Conservation (phyloP, 2,113 vertebrate genomes). For the Hyperopisus bebe region DNA sequence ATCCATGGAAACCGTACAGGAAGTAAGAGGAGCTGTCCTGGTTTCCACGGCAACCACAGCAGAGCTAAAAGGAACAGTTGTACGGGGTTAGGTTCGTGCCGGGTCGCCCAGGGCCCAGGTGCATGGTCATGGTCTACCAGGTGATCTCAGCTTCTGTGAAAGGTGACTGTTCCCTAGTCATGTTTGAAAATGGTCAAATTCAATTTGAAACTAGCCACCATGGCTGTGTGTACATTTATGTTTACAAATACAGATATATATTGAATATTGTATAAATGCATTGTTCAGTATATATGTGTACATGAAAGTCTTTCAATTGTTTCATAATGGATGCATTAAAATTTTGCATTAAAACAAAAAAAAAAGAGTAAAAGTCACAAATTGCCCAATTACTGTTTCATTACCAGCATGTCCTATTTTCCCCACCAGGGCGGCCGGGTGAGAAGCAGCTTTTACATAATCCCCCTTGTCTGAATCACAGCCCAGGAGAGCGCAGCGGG, state of each 20-base stretch:
- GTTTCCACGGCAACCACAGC: neutral
- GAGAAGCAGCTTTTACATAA: neutral
- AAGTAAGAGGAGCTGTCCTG: neutral
- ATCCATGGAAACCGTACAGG: slow-evolving; percentile 4
- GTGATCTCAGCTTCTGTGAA: neutral
- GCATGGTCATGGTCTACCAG: neutral
- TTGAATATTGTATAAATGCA: neutral
- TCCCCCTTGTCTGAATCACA: neutral
- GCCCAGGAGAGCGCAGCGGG: neutral
- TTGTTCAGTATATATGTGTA: neutral
- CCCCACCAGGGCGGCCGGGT: neutral
- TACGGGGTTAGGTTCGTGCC: neutral
- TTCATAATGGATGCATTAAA: neutral
- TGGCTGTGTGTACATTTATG: neutral
- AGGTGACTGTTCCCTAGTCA: neutral
- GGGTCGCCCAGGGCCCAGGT: neutral
- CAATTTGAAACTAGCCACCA: neutral
- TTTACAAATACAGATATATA: neutral
- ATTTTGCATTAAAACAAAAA: neutral
- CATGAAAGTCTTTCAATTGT: neutral
- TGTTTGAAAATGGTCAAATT: neutral
- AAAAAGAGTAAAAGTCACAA: neutral
- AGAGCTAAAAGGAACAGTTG: neutral
- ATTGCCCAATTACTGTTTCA: neutral
- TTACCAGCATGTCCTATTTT: neutral